phyloP scores from a whole-genome alignment of 2,888 invertebrate genomes.

The Leptarthrus brevirostris region DNA sequence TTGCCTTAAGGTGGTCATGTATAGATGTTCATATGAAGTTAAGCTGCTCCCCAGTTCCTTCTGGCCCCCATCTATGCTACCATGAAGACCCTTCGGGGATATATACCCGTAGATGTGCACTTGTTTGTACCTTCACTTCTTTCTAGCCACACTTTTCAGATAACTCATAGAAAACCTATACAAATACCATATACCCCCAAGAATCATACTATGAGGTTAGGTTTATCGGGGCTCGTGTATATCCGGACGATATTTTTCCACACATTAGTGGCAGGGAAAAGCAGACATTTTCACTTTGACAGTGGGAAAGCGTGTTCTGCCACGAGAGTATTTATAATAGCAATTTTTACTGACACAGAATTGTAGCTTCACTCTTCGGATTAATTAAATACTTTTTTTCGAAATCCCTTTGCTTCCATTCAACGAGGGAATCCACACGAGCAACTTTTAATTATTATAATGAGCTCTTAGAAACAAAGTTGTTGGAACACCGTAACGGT shows the following conservation, averaged over 20 bases:
- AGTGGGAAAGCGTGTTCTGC: background rate
- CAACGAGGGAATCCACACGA: background rate
- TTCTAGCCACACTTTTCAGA: conserved; percentile 15
- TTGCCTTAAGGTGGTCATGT: conserved; percentile 51
- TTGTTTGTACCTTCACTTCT: conserved; percentile 30
- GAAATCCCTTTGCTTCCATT: background rate
- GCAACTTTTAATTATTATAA: conserved; percentile 30
- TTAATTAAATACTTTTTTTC: background rate
- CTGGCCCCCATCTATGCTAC: too few relatives aligned
- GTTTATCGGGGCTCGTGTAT: background rate
- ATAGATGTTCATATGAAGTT: conserved; percentile 35
- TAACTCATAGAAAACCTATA: conserved; percentile 28
- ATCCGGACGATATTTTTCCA: conserved; percentile 5
- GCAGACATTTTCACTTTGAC: background rate
- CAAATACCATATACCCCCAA: conserved; percentile 10
- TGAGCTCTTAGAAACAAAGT: too few relatives aligned
- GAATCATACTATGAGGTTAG: background rate
- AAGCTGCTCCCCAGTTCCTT: too few relatives aligned
- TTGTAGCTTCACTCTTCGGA: background rate
- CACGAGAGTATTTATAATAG: background rate
- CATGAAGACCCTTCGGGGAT: conserved; percentile 7
- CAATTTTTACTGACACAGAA: background rate
- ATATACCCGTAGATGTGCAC: conserved; percentile 35
- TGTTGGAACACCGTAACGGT: too few relatives aligned
- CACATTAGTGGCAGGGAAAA: background rate